phyloP scores from a whole-genome alignment of 2,797 vertebrate species.

The Pteronotus mesoamericanus region DNA sequence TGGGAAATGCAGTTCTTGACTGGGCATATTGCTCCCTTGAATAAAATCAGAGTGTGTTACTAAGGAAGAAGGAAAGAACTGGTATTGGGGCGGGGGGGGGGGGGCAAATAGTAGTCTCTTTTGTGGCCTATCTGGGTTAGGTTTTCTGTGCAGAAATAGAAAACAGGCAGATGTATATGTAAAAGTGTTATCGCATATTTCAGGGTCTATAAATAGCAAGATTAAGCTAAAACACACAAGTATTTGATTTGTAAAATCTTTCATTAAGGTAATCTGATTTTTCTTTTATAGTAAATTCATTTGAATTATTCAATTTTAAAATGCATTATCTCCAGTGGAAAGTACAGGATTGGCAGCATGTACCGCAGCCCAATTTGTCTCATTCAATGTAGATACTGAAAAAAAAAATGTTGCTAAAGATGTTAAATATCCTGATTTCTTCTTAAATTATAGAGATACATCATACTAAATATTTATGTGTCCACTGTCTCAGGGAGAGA shows the following conservation, averaged over 20 bases:
- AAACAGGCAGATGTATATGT: background rate
- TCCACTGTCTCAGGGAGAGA: constrained; percentile 24
- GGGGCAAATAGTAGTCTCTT: background rate
- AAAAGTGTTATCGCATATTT: background rate
- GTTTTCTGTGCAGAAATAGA: background rate
- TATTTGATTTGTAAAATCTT: constrained; percentile 35
- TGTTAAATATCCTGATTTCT: constrained; percentile 57
- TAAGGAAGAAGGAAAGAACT: background rate
- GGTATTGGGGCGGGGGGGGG: no score
- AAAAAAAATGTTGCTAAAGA: constrained; percentile 36
- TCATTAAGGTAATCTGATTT: background rate
- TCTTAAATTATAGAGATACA: constrained; percentile 52
- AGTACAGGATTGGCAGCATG: background rate
- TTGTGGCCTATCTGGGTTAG: background rate
- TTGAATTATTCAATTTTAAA: constrained; percentile 45
- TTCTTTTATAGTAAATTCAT: constrained; percentile 23
- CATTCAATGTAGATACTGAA: constrained; percentile 38
- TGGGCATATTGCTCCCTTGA: background rate
- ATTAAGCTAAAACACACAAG: constrained; percentile 6
- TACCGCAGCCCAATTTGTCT: background rate
- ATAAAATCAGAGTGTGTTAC: background rate
- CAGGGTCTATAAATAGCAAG: background rate
- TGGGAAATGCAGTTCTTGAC: background rate
- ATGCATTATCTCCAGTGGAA: constrained; percentile 27
- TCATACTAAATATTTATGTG: constrained; percentile 51